A percentile compares a stretch with the other conserved stretches of the same genome.
phyloP scores from a whole-genome alignment of 2,888 invertebrate species.

The Agrotis ipsilon region DNA sequence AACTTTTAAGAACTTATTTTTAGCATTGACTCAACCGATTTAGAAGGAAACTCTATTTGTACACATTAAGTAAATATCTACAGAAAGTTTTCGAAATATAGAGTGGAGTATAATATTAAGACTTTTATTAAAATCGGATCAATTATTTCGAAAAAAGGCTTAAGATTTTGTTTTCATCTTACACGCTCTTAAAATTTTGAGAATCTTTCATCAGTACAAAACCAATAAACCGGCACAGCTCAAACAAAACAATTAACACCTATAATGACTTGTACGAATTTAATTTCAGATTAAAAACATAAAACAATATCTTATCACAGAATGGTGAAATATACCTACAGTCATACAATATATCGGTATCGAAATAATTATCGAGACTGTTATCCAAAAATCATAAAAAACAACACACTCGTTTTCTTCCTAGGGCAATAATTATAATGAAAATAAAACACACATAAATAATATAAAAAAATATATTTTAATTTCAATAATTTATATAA shows the following conservation, averaged over 20 bases:
- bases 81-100: too few relatives aligned
- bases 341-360: slow-evolving; percentile 15
- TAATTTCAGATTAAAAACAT: slow-evolving; percentile 3
- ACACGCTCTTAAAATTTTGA: too few relatives aligned
- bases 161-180: too few relatives aligned
- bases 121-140: too few relatives aligned
- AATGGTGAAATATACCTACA: not conserved
- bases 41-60: too few relatives aligned
- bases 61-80: too few relatives aligned
- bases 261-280: not conserved
- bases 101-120: too few relatives aligned
- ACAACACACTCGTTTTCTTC: not conserved
- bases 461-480: slow-evolving; percentile 48
- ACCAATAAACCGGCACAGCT: not conserved
- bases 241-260: not conserved
- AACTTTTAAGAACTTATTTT: too few relatives aligned
- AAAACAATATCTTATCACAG: slow-evolving; percentile 27
- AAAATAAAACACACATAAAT: slow-evolving; percentile 15
- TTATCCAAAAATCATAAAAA: slow-evolving; percentile 5
- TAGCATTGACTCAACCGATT: too few relatives aligned
- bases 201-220: too few relatives aligned
- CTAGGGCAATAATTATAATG: not conserved
- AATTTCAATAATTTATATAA: slow-evolving; percentile 64
- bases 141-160: too few relatives aligned
- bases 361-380: not conserved